A percentile compares a stretch with the other conserved stretches of the same genome.
These are phyloP conservation scores for Caenorhabditis sp. DNA, from an alignment of 2,888 invertebrate species.

Conservation along the genomic window DNA sequence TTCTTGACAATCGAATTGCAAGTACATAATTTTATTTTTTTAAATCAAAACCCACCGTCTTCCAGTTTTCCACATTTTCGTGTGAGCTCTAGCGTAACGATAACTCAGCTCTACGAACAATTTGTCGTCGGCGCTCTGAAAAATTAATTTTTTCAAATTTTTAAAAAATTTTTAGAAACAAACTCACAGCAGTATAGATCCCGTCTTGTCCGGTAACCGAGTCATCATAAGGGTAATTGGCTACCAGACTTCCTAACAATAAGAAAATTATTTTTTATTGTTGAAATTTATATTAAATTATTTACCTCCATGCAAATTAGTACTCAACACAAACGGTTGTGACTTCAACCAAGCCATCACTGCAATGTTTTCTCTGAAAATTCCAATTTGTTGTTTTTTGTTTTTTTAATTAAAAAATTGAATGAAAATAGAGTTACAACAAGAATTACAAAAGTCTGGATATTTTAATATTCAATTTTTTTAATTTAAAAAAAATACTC, in stretches of 20 bases:
- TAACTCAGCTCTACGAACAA: constrained; percentile 81
- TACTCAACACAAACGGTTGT: constrained; percentile 83
- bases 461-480: no score
- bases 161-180: not conserved
- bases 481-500: constrained; percentile 13
- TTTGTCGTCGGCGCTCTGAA: constrained; percentile 77
- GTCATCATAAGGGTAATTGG: constrained; percentile 97
- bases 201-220: constrained; percentile 85
- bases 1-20: no score
- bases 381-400: not conserved
- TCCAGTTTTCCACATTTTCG: constrained; percentile 89
- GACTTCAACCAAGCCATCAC: constrained; percentile 83
- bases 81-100: constrained; percentile 88
- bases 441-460: no score
- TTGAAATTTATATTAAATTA: no score
- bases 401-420: no score
- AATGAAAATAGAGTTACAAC: no score
- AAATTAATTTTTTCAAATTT: no score
- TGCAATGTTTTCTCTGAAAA: constrained; percentile 81
- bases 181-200: constrained; percentile 76
- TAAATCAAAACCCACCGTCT: constrained; percentile 67
- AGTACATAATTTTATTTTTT: not conserved
- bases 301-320: constrained; percentile 82
- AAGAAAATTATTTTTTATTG: no score
- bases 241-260: constrained; percentile 90